Evolutionary conservation across 1,140 invertebrate species (phyloP).

Genomic region (Dermatophagoides farinae): DNA sequence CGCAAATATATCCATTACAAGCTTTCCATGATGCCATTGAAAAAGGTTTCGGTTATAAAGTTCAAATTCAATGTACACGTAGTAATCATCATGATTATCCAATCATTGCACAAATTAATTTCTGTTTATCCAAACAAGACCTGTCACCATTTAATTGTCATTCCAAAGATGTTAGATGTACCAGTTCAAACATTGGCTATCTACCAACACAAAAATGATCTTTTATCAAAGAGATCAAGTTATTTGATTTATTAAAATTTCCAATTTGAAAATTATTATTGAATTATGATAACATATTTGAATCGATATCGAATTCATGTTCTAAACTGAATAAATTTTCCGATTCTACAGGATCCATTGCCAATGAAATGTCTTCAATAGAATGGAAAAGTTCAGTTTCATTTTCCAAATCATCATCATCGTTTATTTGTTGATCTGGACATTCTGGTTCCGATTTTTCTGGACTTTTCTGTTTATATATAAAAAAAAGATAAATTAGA

Average conservation of each 20-base stretch:
- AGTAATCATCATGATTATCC: slow-evolving; percentile 8
- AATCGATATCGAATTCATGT: background rate
- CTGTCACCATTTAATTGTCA: slow-evolving; percentile 10
- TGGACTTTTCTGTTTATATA: background rate
- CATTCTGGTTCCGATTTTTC: background rate
- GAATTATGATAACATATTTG: background rate
- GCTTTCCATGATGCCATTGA: slow-evolving; percentile 6
- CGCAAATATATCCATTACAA: background rate
- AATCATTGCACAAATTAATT: slow-evolving; percentile 11
- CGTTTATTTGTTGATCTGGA: background rate
- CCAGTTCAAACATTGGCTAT: background rate
- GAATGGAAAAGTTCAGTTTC: slow-evolving; percentile 19
- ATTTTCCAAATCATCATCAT: background rate
- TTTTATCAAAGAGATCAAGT: background rate
- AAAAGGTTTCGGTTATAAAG: slow-evolving; percentile 1
- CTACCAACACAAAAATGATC: background rate
- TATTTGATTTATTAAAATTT: too few species aligned
- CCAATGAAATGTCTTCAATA: slow-evolving; percentile 20
- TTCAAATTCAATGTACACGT: slow-evolving; percentile 7
- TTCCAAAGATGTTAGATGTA: background rate
- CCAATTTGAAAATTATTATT: background rate
- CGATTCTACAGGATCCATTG: slow-evolving; percentile 17
- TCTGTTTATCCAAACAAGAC: slow-evolving; percentile 12
- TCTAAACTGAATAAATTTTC: slow-evolving; percentile 18
- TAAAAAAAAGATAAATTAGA: slow-evolving; percentile 7